These are phyloP conservation scores for Ostrea denselamellosa DNA, from an alignment of 1,140 invertebrate genomes.

Conservation along the genomic window DNA sequence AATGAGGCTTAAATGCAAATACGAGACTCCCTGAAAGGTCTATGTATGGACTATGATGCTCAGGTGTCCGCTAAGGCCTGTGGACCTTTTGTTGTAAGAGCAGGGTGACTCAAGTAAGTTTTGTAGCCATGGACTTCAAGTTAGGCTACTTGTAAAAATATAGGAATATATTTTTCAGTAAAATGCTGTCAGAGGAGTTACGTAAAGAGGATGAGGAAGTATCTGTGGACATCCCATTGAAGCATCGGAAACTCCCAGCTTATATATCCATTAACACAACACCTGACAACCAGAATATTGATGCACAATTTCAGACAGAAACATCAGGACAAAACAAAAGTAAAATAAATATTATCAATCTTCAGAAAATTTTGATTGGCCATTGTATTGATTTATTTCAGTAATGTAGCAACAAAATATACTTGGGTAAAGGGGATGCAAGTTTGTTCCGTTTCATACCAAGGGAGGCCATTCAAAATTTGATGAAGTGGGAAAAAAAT, in stretches of 20 bases:
- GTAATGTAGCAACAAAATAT: no score
- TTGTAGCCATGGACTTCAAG: background rate
- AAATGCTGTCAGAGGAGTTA: background rate
- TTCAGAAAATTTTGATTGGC: no score
- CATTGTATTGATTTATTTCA: no score
- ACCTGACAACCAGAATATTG: background rate
- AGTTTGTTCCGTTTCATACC: no score
- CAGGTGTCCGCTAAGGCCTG: no score
- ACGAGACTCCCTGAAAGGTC: no score
- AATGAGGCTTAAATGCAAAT: no score
- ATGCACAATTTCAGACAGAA: background rate
- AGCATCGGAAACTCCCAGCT: conserved; percentile 53
- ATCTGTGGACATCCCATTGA: conserved; percentile 34
- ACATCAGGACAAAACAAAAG: conserved; percentile 32
- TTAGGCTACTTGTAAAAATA: background rate
- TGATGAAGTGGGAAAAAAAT: no score
- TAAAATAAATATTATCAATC: background rate
- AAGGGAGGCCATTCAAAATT: no score
- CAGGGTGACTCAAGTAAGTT: background rate
- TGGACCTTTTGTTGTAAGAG: background rate
- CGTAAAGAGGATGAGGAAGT: conserved; percentile 23
- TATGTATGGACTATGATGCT: no score
- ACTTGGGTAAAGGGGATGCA: no score
- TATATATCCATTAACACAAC: conserved; percentile 56
- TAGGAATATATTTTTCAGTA: background rate